Conservation (phyloP, 2,888 invertebrate genomes). For the Drosophila monieri region DNA sequence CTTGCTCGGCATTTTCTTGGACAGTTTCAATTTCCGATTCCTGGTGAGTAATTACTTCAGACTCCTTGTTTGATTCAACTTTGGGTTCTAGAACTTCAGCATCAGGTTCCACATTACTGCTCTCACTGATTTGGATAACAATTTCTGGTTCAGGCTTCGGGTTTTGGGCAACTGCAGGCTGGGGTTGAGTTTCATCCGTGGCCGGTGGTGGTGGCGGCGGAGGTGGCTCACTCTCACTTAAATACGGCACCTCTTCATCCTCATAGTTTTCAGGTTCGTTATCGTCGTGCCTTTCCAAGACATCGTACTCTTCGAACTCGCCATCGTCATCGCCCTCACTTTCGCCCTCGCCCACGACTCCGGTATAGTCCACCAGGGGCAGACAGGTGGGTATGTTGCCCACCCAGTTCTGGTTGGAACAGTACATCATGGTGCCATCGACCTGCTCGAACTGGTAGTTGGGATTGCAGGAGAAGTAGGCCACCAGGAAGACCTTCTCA, state of each 20-base stretch:
- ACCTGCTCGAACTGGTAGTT: conserved; percentile 85
- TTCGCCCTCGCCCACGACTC: conserved; percentile 56
- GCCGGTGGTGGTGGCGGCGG: conserved; percentile 64
- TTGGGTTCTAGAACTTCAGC: conserved; percentile 4
- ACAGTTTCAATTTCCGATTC: conserved; percentile 1
- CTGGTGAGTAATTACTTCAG: not conserved
- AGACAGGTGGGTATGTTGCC: conserved; percentile 85
- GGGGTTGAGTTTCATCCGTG: not conserved
- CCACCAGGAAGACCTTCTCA: conserved; percentile 85
- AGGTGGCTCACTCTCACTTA: conserved; percentile 25
- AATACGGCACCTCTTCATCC: conserved; percentile 11
- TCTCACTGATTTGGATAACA: conserved; percentile 22
- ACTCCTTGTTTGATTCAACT: not conserved
- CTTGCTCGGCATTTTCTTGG: not conserved
- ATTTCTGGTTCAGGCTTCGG: conserved; percentile 17
- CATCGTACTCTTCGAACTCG: conserved; percentile 65
- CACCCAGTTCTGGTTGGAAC: conserved; percentile 86
- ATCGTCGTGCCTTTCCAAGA: conserved; percentile 42
- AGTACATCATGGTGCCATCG: conserved; percentile 85
- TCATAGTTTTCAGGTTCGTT: conserved; percentile 47
- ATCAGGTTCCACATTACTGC: not conserved
- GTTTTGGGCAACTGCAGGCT: too few species aligned
- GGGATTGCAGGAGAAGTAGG: conserved; percentile 85
- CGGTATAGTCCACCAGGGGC: conserved; percentile 59
- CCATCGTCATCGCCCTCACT: conserved; percentile 27